A percentile compares a stretch with the other conserved stretches of the same genome.
phyloP scores from a whole-genome alignment of 2,888 invertebrate species.

The Arctia plantaginis region DNA sequence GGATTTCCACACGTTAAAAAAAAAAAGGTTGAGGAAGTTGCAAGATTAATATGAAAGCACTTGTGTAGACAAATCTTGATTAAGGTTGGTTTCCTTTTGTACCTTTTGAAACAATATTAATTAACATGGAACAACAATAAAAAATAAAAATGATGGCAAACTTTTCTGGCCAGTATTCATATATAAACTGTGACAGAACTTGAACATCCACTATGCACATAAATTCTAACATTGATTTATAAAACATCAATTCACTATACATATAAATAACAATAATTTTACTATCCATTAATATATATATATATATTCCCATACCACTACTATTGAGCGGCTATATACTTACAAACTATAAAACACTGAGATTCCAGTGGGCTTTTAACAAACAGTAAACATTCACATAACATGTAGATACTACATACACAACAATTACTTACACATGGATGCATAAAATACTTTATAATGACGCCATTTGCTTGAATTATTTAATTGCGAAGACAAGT shows the following conservation, averaged over 20 bases:
- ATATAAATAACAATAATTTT: not conserved
- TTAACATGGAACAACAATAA: too few species aligned
- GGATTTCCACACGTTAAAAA: too few species aligned
- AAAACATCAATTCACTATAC: not conserved
- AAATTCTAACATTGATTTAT: not conserved
- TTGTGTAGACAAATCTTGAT: not conserved
- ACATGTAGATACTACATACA: constrained; percentile 1
- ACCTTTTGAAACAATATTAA: too few species aligned
- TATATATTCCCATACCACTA: not conserved
- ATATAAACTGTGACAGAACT: not conserved
- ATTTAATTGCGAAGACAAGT: not conserved
- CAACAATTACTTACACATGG: not conserved
- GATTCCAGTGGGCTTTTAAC: not conserved
- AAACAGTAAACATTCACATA: not conserved
- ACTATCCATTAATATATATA: not conserved
- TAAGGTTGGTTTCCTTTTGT: not conserved
- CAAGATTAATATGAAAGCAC: not conserved
- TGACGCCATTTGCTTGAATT: not conserved
- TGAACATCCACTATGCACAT: not conserved
- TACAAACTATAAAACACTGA: not conserved
- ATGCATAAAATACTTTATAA: not conserved
- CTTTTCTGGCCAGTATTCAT: not conserved
- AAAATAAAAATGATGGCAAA: too few species aligned
- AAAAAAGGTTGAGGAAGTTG: too few species aligned
- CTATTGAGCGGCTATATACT: not conserved